Base-by-base conservation (phyloP, 1,140 invertebrate genomes). In the Drosophila navojoa region DNA sequence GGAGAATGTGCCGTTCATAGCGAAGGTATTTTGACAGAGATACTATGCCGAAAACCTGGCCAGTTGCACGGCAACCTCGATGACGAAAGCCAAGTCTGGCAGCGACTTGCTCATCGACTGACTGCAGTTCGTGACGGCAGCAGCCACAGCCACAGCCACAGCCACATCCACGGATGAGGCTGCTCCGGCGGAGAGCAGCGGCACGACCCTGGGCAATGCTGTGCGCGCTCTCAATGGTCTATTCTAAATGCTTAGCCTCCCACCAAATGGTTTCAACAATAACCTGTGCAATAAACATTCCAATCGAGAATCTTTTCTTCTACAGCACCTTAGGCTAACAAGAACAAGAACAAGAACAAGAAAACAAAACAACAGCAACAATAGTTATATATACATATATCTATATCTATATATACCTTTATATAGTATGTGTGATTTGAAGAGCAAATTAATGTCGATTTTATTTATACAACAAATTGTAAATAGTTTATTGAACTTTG, bases 1-100 rank as follows among this genome's bases (percentile, higher is more conserved):
- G 61, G 91, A 92, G 69, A 84, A 79, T 32, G 81, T 89, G 4
- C 90, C 91, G 6, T 92, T 92, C 50, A 92, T 92, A 6, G 91
- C 91, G 11, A 92, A 92, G 71, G 91, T 92, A 16, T 92, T 92
- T 82, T 92, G 91, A 92, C 91, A 92, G 79, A 68, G 91, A 72
- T 92, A 92, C 80, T 92, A 92, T 61, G 85, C 89, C 10, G 90
- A 92, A 44, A 89, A 76, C 22, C 42, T 92, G 73, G 81, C 71
- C 64, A 79, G 71, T 57, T 63, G 62, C 22, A 70, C 71, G 47
- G 52, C 75, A n/a, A 50, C 38, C 10, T 13, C 62, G 10, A 16
- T 38, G 58, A 54, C 77, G 50, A 72, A 74, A 45, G 55, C 61
- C 27, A 71, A 66, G 67, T 68, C 64, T 60, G 15, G n/a, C 15